These are phyloP conservation scores for Drosophila greeni DNA, from an alignment of 2,888 invertebrate species.

Conservation along the genomic window DNA sequence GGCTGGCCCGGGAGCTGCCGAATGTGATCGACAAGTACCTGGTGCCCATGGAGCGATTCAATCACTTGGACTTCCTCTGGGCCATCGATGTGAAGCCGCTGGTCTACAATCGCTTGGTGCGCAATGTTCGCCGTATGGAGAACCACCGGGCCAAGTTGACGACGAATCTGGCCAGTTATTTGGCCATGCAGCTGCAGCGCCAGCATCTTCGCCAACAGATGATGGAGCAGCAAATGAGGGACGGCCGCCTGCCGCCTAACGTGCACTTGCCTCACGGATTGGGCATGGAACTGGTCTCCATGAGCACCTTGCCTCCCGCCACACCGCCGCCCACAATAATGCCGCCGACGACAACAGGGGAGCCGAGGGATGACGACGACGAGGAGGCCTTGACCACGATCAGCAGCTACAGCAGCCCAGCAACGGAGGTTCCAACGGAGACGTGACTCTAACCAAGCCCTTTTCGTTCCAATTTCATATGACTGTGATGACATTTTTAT, in stretches of 20 bases:
- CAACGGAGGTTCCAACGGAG: constrained; percentile 14
- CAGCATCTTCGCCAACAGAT: constrained; percentile 65
- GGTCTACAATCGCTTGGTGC: constrained; percentile 79
- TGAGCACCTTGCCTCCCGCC: constrained; percentile 14
- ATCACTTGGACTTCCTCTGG: constrained; percentile 82
- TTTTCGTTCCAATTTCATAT: constrained; percentile 64
- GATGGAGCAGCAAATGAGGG: constrained; percentile 54
- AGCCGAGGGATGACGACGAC: constrained; percentile 5
- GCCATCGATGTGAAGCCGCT: constrained; percentile 80
- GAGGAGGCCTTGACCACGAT: constrained; percentile 31
- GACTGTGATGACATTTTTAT: constrained; percentile 75
- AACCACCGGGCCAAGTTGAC: constrained; percentile 73
- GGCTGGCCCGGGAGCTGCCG: constrained; percentile 80
- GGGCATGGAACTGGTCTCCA: constrained; percentile 33
- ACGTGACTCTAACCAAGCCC: constrained; percentile 49
- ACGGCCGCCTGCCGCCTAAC: constrained; percentile 52
- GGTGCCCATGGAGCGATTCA: constrained; percentile 81
- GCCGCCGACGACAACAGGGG: constrained; percentile 12
- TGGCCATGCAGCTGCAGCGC: constrained; percentile 66
- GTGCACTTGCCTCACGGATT: constrained; percentile 53
- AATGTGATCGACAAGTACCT: constrained; percentile 81
- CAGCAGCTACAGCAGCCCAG: constrained; percentile 2
- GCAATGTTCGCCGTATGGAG: constrained; percentile 76
- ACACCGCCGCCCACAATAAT: constrained; percentile 14
- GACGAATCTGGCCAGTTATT: constrained; percentile 58